Conservation (phyloP, 2,113 vertebrate species). For the Laticauda colubrina region DNA sequence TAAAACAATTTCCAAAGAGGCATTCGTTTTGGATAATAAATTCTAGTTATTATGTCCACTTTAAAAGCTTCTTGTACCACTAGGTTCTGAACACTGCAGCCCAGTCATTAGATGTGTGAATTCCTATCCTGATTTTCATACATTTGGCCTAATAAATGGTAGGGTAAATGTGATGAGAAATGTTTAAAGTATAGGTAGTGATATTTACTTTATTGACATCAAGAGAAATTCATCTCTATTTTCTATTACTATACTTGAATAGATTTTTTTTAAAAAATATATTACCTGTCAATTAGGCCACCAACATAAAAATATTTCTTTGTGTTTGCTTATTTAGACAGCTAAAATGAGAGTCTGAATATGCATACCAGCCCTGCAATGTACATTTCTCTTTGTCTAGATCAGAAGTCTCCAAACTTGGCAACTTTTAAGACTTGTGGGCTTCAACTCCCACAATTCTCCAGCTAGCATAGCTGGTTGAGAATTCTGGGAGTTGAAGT, state of each 20-base stretch:
- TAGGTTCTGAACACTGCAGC: neutral
- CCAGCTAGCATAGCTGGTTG: no score
- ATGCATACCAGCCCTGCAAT: neutral
- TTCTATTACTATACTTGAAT: neutral
- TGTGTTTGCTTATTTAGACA: neutral
- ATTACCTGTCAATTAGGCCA: neutral
- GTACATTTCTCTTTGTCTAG: neutral
- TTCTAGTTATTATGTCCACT: neutral
- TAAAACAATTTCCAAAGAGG: neutral
- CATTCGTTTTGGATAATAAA: neutral
- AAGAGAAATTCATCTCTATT: neutral
- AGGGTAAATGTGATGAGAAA: neutral
- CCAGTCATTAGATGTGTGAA: neutral
- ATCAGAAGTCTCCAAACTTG: no score
- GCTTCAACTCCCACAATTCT: no score
- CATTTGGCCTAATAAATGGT: neutral
- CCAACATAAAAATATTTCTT: neutral
- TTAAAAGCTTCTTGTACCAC: neutral
- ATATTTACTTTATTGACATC: neutral
- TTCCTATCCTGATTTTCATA: neutral
- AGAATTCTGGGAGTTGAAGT: no score
- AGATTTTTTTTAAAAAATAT: neutral
- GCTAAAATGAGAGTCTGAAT: neutral
- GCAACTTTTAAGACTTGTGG: no score
- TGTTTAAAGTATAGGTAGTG: neutral